Evolutionary conservation across 1,140 invertebrate genomes (phyloP), one percentile per base, ranked within the genome.

Genomic region (Lethrus apterus): DNA sequence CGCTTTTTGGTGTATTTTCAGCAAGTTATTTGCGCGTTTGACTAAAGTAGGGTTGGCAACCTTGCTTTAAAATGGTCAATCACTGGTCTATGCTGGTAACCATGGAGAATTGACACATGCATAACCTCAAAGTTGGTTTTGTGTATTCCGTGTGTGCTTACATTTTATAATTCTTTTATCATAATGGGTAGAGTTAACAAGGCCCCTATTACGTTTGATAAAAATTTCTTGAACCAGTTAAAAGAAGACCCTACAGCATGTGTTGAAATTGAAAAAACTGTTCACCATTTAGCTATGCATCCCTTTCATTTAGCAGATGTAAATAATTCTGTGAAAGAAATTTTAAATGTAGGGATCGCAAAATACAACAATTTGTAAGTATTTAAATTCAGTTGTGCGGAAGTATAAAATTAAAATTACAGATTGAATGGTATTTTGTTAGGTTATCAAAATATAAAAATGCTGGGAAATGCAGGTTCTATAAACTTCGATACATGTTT

Each of bases 381-480:
- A 38, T 35, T 15, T 42, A 21, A 9, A 20, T 51, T 29, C 14
- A 44, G 1, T 38, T 50, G 45, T 48, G 15, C 32, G 24, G 0
- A 24, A n/a, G 10, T 19, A 51, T 34, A 34, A 44, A 17, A 23
- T 29, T 26, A 45, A 15, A 43, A 9, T 60, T 58, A 33, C 40
- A 76, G 73, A 5, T 65, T 80, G 21, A 66, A 76, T 56, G 79
- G 79, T 10, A 77, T 81, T 54, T 51, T 81, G 5, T 58, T 81
- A 20, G 71, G 75, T 40, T 82, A 79, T 51, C 72, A 76, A 61
- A 80, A 81, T 57, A 66, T 76, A 17, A 73, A 73, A 58, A 52
- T 82, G 11, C 52, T 79, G 14, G 70, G 70, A 45, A 62, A 74
- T 45, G 45, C 72, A 10, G 74, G 74, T 46, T 58, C 65, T 14